Percentiles rank a stretch among this genome's conserved stretches.
Conservation (phyloP, 2,113 vertebrate species). For the Gopherus flavomarginatus region DNA sequence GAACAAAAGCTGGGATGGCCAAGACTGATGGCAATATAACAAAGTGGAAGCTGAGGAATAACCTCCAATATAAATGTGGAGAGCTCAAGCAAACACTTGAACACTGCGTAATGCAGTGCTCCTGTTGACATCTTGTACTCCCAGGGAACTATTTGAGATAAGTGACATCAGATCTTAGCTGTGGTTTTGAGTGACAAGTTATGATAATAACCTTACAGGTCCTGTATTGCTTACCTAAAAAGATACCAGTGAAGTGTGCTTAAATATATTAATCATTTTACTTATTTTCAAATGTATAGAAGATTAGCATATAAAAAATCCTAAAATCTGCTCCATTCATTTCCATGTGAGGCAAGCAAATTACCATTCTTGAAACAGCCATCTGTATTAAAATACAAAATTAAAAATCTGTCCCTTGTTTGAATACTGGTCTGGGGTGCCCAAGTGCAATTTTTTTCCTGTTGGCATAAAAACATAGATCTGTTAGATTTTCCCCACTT, state of each 20-base stretch:
- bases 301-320: background rate
- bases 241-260: background rate
- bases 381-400: background rate
- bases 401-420: conserved; percentile 9
- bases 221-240: background rate
- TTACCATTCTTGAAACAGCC: background rate
- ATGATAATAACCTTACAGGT: no score
- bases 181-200: no score
- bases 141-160: no score
- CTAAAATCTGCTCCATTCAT: background rate
- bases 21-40: no score
- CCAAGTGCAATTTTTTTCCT: background rate
- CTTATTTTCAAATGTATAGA: background rate
- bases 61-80: no score
- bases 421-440: background rate
- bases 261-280: background rate
- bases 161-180: no score
- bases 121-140: no score
- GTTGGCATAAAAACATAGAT: background rate
- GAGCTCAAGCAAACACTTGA: no score
- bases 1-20: no score
- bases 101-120: no score
- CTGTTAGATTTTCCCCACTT: background rate
- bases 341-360: background rate
- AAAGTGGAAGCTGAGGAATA: no score